These are phyloP conservation scores for Eueides isabella DNA, from an alignment of 1,140 invertebrate genomes.

Conservation along the genomic window DNA sequence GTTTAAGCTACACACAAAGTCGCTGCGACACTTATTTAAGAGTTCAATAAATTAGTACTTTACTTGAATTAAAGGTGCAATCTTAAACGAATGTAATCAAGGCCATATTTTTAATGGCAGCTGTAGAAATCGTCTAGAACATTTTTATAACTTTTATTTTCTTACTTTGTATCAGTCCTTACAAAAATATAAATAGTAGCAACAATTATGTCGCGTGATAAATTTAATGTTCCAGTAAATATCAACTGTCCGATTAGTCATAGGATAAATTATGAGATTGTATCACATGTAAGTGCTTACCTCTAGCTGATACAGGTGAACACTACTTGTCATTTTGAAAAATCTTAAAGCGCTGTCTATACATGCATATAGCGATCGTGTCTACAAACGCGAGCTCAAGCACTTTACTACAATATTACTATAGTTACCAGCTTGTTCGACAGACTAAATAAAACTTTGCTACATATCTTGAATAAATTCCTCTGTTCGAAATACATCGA, in stretches of 20 bases:
- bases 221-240: not conserved
- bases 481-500: constrained; percentile 22
- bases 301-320: constrained; percentile 28
- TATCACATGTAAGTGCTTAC: constrained; percentile 30
- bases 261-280: constrained; percentile 11
- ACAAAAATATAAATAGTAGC: not conserved
- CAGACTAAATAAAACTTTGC: constrained; percentile 32
- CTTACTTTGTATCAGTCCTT: not conserved
- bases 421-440: constrained; percentile 41
- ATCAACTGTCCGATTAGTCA: not conserved
- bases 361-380: constrained; percentile 38
- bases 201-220: not conserved
- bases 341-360: constrained; percentile 36
- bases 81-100: not conserved
- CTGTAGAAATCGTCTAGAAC: not conserved
- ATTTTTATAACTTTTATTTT: not conserved
- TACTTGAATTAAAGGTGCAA: not conserved
- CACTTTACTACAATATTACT: constrained; percentile 50
- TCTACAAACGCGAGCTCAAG: constrained; percentile 37
- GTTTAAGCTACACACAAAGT: constrained; percentile 45
- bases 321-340: constrained; percentile 24
- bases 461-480: not conserved
- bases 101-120: not conserved
- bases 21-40: constrained; percentile 19
- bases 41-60: constrained; percentile 8